Conservation (phyloP, 2,888 invertebrate genomes). For the Drosophila anceps region DNA sequence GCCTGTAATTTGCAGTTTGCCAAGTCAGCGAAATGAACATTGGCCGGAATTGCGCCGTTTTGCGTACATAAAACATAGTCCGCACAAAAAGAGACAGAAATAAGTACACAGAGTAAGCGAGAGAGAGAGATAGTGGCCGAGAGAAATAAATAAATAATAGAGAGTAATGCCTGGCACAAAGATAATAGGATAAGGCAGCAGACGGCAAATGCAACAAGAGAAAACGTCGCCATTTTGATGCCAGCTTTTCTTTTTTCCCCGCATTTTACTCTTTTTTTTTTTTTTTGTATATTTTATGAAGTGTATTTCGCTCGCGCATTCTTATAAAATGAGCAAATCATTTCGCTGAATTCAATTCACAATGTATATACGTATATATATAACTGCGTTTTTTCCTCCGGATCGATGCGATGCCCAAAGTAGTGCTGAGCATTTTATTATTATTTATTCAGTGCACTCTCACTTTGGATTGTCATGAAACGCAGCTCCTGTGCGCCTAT, state of each 20-base stretch:
- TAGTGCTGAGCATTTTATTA: conserved; percentile 33
- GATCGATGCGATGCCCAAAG: conserved; percentile 25
- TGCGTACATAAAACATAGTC: conserved; percentile 50
- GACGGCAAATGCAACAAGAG: conserved; percentile 53
- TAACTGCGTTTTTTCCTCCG: not conserved
- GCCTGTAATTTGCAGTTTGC: conserved; percentile 64
- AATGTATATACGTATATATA: conserved; percentile 7
- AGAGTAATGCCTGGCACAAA: conserved; percentile 41
- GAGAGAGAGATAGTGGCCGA: not conserved
- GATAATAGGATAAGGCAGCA: conserved; percentile 66
- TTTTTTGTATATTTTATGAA: conserved; percentile 72
- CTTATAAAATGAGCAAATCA: conserved; percentile 31
- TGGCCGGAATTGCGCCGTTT: conserved; percentile 73
- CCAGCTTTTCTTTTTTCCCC: conserved; percentile 53
- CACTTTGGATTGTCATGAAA: conserved; percentile 39
- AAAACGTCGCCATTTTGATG: conserved; percentile 68
- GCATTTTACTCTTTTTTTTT: not conserved
- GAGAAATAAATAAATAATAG: conserved; percentile 37
- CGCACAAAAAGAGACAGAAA: conserved; percentile 10
- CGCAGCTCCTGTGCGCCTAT: conserved; percentile 34
- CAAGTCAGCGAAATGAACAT: conserved; percentile 73
- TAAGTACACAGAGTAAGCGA: conserved; percentile 1
- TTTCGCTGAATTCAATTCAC: conserved; percentile 42
- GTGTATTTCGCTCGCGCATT: conserved; percentile 14
- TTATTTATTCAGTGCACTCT: conserved; percentile 52